Base-by-base conservation (phyloP, 2,797 vertebrate genomes). In the Clarias pachynema region DNA sequence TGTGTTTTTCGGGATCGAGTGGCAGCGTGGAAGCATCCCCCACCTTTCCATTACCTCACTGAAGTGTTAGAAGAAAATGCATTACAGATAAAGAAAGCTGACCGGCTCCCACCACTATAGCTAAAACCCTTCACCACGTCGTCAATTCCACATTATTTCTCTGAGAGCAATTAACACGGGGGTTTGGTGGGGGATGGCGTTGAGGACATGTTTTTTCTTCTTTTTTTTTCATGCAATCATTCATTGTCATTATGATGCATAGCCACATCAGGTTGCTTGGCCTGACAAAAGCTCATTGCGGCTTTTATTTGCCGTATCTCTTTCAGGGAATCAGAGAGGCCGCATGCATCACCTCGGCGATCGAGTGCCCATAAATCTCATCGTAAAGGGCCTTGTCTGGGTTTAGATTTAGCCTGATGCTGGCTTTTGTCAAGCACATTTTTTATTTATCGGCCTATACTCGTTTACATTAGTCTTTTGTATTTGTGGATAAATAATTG, bases 161-260 rank as follows among this genome's bases (percentile, higher is more conserved):
- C 83, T 88, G 81, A 89, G 84, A 91, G 88, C 86, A 89, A 93
- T 94, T 91, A 92, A 90, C 86, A 73, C 49, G 87, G 63, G 60
- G 49, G n/a, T 26, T 37, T 62, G 29, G 65, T 57, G 73, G 34
- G 82, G 68, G 37, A 73, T 4, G 68, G 65, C 24, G 40, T 31
- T 44, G 87, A 86, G 88, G 87, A 79, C 73, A 40, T 84, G 85
- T 89, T 92, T 92, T 89, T 86, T 87, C 80, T 85, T 89, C 92
- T 83, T 84, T 88, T 93, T 91, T 88, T 84, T 87, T 83, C 86
- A 87, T 74, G 82, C 89, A 92, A 93, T 93, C 90, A 86, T 91
- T 94, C 92, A 91, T 92, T 94, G 93, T 95, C 93, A 94, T 93
- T 90, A 94, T 96, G 95, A 96, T 95, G 87, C 89, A 96, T 93